Evolutionary conservation across 2,888 invertebrate genomes (phyloP), one percentile per base, ranked within the genome.

Genomic region (Acronicta leporina): DNA sequence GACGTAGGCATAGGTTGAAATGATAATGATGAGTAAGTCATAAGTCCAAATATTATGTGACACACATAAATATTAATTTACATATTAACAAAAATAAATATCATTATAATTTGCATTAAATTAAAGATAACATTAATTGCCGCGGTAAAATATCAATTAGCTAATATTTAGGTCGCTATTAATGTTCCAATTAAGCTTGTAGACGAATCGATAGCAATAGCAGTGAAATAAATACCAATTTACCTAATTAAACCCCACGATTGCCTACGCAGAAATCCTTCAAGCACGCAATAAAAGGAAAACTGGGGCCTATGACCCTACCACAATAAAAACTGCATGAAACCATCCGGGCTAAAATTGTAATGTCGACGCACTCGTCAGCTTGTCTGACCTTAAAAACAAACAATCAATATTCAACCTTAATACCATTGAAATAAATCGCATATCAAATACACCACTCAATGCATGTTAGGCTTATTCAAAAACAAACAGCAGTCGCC

Each of bases 271-370:
- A 85, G 84, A 87, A 85, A 84, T 86, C 81, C 77, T 84, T 79
- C 72, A 63, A 51, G 65, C 79, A 74, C 75, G 80, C 83, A 89
- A 87, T 80, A 88, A 90, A 86, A 89, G 83, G 81, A 88, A 86
- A 84, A 82, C 75, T 68, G 75, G 79, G 87, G 86, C 85, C 84
- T 89, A 87, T 91, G 91, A 92, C 91, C 93, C 92, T 91, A 91
- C 87, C 89, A 88, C 92, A 94, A 94, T 92, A 94, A 94, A 92
- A 93, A 92, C 88, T 89, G 87, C 89, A 92, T 88, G 88, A 92
- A 87, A 86, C 90, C 89, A 90, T 91, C 90, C 92, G 87, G 88
- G 88, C 92, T 93, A 93, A 93, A 93, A 92, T 91, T 89, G 88
- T 90, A 86, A 85, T 84, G 92, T 89, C 92, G 91, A 91, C 91